A percentile compares a stretch with the other conserved stretches of the same genome.
These are phyloP conservation scores for Penaeus monodon DNA, from an alignment of 2,888 invertebrate genomes.

Conservation along the genomic window DNA sequence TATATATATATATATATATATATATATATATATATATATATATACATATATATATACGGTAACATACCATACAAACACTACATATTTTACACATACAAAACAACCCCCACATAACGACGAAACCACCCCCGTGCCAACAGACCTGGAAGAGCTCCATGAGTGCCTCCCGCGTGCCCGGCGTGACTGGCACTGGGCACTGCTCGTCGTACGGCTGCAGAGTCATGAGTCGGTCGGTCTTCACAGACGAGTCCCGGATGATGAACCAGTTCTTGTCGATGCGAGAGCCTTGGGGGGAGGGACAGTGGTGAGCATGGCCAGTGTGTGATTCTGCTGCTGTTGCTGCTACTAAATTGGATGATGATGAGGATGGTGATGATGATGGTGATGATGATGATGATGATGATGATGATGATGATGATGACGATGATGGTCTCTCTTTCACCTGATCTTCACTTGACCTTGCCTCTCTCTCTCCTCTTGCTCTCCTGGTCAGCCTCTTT, in stretches of 20 bases:
- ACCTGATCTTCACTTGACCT: too few relatives aligned
- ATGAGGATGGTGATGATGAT: neutral
- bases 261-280: constrained; percentile 92
- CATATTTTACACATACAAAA: neutral
- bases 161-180: constrained; percentile 77
- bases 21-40: constrained; percentile 17
- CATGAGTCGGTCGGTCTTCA: constrained; percentile 83
- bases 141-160: constrained; percentile 72
- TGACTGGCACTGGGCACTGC: constrained; percentile 76
- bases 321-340: neutral
- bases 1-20: constrained; percentile 23
- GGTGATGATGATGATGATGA: neutral
- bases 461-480: neutral
- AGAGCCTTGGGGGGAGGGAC: constrained; percentile 74
- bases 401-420: neutral
- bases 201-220: constrained; percentile 72
- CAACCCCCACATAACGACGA: neutral
- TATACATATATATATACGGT: neutral
- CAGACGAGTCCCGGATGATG: constrained; percentile 84
- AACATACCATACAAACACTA: neutral
- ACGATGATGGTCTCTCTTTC: neutral
- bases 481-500: neutral
- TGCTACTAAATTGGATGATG: neutral
- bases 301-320: neutral
- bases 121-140: neutral